A percentile compares a stretch with the other conserved stretches of the same genome.
phyloP scores from a whole-genome alignment of 2,113 vertebrate species.

The Psittacara wagleri region DNA sequence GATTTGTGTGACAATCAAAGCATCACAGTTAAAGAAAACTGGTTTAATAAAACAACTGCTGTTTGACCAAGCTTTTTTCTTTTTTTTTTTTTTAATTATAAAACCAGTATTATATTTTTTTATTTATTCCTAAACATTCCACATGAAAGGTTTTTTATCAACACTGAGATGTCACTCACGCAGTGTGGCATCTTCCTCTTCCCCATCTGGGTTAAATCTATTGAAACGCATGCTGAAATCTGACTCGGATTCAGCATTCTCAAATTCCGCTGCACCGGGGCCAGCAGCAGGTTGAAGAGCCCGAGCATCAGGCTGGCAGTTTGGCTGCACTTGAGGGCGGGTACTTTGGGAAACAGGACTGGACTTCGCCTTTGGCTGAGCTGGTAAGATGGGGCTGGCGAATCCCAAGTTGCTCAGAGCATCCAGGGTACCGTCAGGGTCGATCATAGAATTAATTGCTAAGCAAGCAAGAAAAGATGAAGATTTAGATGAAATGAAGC shows the following conservation, averaged over 20 bases:
- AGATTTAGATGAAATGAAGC: not conserved
- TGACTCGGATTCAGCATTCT: constrained; percentile 69
- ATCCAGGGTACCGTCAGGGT: constrained; percentile 94
- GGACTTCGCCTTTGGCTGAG: constrained; percentile 75
- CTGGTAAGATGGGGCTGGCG: constrained; percentile 75
- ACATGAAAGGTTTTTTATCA: constrained; percentile 36
- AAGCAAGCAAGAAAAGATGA: not conserved
- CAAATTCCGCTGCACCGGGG: constrained; percentile 64
- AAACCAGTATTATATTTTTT: constrained; percentile 46
- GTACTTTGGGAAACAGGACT: constrained; percentile 71
- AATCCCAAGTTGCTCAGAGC: constrained; percentile 88
- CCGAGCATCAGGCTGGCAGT: constrained; percentile 67
- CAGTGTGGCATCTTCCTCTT: constrained; percentile 81
- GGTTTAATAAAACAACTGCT: constrained; percentile 64
- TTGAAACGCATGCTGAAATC: constrained; percentile 84
- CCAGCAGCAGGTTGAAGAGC: constrained; percentile 60
- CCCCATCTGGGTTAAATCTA: constrained; percentile 87
- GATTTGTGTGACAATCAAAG: constrained; percentile 59
- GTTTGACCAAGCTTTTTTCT: constrained; percentile 60
- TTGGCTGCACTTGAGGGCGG: constrained; percentile 54
- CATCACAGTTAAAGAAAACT: constrained; percentile 66
- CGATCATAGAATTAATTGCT: constrained; percentile 97
- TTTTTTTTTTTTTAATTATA: constrained; percentile 23
- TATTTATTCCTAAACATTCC: constrained; percentile 65
- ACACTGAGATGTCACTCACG: constrained; percentile 81